Percentiles rank a stretch among this genome's conserved stretches.
Evolutionary conservation across 2,797 vertebrate genomes (phyloP).

Genomic region (Pseudochaenichthys georgianus): DNA sequence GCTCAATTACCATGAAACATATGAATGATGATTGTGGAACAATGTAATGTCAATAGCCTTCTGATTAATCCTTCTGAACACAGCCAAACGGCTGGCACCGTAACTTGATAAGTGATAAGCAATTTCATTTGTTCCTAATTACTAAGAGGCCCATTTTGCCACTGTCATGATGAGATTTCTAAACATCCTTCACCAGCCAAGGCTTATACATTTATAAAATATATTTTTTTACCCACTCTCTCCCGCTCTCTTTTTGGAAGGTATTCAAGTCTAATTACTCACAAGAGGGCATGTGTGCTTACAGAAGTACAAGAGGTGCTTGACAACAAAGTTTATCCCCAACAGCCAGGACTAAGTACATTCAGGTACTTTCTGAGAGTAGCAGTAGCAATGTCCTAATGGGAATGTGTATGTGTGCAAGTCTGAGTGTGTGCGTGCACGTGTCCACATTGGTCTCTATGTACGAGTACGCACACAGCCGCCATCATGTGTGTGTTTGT

Average conservation of each 20-base stretch:
- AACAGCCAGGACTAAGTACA: conserved; percentile 52
- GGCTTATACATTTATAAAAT: conserved; percentile 79
- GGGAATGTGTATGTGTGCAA: conserved; percentile 20
- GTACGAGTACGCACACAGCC: conserved; percentile 9
- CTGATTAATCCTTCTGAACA: conserved; percentile 85
- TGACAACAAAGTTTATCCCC: conserved; percentile 76
- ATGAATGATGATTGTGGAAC: conserved; percentile 87
- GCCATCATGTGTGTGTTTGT: conserved; percentile 18
- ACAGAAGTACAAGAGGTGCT: conserved; percentile 77
- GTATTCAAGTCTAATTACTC: conserved; percentile 80
- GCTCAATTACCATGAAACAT: conserved; percentile 85
- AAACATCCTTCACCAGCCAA: conserved; percentile 79
- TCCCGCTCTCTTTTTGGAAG: conserved; percentile 64
- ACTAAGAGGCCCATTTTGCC: conserved; percentile 81
- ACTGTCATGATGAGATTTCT: conserved; percentile 80
- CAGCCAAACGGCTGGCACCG: conserved; percentile 80
- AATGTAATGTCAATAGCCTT: conserved; percentile 86
- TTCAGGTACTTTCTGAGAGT: conserved; percentile 44
- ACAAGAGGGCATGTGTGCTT: conserved; percentile 77
- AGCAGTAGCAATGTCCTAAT: conserved; percentile 35
- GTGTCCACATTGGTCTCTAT: conserved; percentile 5
- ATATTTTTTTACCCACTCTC: conserved; percentile 30
- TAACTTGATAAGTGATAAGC: conserved; percentile 84
- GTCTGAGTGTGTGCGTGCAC: conserved; percentile 11
- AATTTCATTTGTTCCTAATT: conserved; percentile 87